Conservation (phyloP, 2,888 invertebrate genomes). For the Drosophila longiperda region DNA sequence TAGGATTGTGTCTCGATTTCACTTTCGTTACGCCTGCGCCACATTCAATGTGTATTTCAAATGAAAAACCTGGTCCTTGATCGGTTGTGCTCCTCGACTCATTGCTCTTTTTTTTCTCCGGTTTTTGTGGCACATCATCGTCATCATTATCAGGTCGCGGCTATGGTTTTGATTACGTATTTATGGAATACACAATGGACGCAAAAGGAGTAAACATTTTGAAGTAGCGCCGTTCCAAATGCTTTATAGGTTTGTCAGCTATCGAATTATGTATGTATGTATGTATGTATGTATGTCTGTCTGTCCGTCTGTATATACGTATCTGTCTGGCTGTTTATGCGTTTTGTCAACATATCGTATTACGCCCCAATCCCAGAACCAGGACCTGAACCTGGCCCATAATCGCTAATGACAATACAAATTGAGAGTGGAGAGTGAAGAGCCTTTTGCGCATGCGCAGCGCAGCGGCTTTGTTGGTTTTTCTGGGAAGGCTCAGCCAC, state of each 20-base stretch:
- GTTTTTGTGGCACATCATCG: slow-evolving; percentile 44
- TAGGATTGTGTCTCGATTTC: slow-evolving; percentile 73
- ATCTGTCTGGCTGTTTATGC: slow-evolving; percentile 50
- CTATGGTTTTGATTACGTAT: slow-evolving; percentile 78
- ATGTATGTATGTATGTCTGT: neutral
- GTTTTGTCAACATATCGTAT: slow-evolving; percentile 77
- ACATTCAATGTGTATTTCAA: slow-evolving; percentile 54
- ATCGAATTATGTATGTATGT: slow-evolving; percentile 42
- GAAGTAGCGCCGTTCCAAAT: slow-evolving; percentile 77
- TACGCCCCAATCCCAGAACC: slow-evolving; percentile 57
- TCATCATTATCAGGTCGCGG: slow-evolving; percentile 17
- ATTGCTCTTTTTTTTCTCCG: slow-evolving; percentile 19
- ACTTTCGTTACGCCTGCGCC: slow-evolving; percentile 78
- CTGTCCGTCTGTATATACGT: neutral
- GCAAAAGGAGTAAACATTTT: slow-evolving; percentile 78
- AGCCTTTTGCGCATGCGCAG: slow-evolving; percentile 28
- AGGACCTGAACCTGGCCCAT: slow-evolving; percentile 49
- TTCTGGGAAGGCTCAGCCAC: slow-evolving; percentile 55
- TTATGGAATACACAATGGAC: slow-evolving; percentile 60
- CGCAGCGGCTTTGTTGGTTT: slow-evolving; percentile 60
- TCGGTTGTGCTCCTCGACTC: slow-evolving; percentile 13
- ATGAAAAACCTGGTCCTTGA: slow-evolving; percentile 67
- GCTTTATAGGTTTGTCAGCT: slow-evolving; percentile 77
- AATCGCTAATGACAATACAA: slow-evolving; percentile 79
- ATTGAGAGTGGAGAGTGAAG: slow-evolving; percentile 60